Conservation (phyloP, 2,113 vertebrate genomes). For the Coturnix japonica region DNA sequence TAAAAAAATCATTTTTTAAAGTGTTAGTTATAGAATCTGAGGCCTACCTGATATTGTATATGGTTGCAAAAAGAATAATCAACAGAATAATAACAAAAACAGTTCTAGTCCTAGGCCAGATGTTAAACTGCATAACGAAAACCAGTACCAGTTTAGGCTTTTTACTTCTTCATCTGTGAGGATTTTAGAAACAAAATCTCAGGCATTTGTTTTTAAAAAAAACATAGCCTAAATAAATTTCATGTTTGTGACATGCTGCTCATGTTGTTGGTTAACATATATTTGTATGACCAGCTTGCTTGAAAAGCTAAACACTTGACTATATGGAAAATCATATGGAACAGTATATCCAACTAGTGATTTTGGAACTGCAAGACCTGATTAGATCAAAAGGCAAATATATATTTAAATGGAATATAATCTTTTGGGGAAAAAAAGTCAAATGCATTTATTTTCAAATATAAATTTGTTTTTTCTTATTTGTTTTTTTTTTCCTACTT, state of each 20-base stretch:
- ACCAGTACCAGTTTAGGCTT: neutral
- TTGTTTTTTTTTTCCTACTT: neutral
- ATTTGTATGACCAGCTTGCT: neutral
- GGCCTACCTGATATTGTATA: neutral
- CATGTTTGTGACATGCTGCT: neutral
- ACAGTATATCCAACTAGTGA: neutral
- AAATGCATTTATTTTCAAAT: neutral
- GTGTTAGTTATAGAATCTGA: neutral
- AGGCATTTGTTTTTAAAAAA: neutral
- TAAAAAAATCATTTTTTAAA: fast-evolving
- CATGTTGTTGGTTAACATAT: neutral
- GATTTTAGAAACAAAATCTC: neutral
- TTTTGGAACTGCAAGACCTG: neutral
- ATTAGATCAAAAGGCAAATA: neutral
- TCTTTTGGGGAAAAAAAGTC: fast-evolving
- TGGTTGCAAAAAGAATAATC: neutral
- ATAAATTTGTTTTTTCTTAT: neutral
- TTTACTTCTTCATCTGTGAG: neutral
- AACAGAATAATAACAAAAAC: neutral
- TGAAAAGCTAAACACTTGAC: neutral
- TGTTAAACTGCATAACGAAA: neutral
- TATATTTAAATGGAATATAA: neutral
- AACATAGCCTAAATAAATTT: neutral
- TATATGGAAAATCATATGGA: neutral
- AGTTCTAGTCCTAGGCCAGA: neutral